phyloP scores from a whole-genome alignment of 2,888 invertebrate genomes.

The Oscheius sp. region DNA sequence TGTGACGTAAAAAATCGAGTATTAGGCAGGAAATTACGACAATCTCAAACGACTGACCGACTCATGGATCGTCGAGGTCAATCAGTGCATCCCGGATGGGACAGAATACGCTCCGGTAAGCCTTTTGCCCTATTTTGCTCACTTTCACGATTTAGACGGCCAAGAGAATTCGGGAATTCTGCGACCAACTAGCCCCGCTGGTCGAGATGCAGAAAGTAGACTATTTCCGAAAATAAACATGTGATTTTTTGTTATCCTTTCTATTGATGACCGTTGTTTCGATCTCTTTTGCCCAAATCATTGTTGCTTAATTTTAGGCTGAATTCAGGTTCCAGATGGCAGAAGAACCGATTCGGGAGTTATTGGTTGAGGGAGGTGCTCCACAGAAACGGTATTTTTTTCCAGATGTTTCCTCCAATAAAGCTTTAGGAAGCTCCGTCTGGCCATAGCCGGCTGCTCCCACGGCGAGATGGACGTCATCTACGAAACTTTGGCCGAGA shows the following conservation, averaged over 20 bases:
- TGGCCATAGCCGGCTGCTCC: conserved; percentile 83
- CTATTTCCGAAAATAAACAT: conserved; percentile 50
- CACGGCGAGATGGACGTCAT: conserved; percentile 97
- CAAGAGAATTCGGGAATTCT: conserved; percentile 52
- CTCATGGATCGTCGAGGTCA: conserved; percentile 54
- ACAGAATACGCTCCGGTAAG: conserved; percentile 51
- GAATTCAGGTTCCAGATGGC: neutral
- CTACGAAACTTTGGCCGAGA: conserved; percentile 84
- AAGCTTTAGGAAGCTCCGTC: conserved; percentile 34
- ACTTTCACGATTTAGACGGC: conserved; percentile 41
- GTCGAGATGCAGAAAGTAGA: conserved; percentile 61
- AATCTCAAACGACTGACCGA: conserved; percentile 47
- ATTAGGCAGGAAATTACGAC: conserved; percentile 50
- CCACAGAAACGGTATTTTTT: neutral
- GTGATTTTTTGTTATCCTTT: conserved; percentile 1
- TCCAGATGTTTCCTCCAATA: neutral
- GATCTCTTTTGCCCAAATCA: neutral
- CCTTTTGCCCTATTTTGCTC: neutral
- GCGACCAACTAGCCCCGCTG: conserved; percentile 56
- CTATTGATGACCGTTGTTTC: neutral
- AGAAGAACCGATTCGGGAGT: conserved; percentile 5
- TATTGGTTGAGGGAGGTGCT: neutral
- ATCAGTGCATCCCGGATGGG: conserved; percentile 51
- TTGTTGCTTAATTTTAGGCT: neutral
- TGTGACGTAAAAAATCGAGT: neutral